Evolutionary conservation across 2,888 invertebrate genomes (phyloP).

Genomic region (Cenopis cana): DNA sequence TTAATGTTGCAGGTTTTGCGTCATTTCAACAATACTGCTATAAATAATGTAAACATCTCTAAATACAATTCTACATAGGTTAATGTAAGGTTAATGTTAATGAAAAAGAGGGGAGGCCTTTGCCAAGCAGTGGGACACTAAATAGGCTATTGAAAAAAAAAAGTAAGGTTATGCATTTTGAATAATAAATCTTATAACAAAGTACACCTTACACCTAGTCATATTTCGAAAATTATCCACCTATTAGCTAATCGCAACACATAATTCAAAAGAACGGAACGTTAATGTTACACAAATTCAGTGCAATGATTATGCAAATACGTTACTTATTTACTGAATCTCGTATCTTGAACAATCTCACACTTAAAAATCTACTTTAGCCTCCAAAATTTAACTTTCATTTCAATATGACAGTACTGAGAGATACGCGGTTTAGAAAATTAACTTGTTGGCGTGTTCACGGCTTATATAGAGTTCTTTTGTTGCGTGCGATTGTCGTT

Average conservation of each 20-base stretch:
- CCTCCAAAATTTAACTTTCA: not conserved
- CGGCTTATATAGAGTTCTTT: slow-evolving; percentile 23
- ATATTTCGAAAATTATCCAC: not conserved
- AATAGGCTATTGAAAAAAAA: too few relatives aligned
- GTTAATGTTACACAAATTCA: slow-evolving; percentile 19
- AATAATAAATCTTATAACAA: not conserved
- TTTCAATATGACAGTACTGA: not conserved
- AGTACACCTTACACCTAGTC: not conserved
- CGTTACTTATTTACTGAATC: not conserved
- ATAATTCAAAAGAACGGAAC: slow-evolving; percentile 20
- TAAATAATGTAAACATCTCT: not conserved
- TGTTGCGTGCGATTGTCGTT: slow-evolving; percentile 27
- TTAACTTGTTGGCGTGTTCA: not conserved
- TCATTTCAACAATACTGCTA: slow-evolving; percentile 1
- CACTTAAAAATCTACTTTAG: not conserved
- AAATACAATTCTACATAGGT: not conserved
- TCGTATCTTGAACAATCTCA: not conserved
- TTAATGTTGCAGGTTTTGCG: not conserved
- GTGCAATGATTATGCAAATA: slow-evolving; percentile 37
- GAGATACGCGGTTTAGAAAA: not conserved
- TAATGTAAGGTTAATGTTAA: too few relatives aligned
- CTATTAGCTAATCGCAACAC: slow-evolving; percentile 20
- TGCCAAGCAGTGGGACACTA: too few relatives aligned
- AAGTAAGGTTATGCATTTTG: not conserved
- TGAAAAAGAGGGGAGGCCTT: too few relatives aligned